Base-by-base conservation (phyloP, 2,888 invertebrate genomes). In the Phengaris arion region DNA sequence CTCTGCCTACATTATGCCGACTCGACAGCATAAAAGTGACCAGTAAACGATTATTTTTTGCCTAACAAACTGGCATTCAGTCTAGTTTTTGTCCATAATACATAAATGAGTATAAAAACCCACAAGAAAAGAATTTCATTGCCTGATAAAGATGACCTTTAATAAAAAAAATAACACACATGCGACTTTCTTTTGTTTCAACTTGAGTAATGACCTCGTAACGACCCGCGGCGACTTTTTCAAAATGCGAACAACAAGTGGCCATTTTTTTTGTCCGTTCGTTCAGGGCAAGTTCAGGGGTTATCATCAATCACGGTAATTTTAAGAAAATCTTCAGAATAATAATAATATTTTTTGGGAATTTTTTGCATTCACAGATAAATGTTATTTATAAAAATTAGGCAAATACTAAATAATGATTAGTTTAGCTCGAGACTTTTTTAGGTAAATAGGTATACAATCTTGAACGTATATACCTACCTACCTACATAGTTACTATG, bases 121-220 rank as follows among this genome's bases (percentile, higher is more conserved):
- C 52, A n/a, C 2, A 55, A 10, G 2, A 8, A 13, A 10, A 13
- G 6, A 64, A 22, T 35, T 6, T 64, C 45, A 64, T 64, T 64
- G 64, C 64, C 35, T 12, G 35, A 3, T 45, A 64, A 2, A 64
- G 64, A 64, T 35, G 6, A 46, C n/a, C 9, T 64, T 48, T 59
- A 55, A 51, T 55, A 68, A 64, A 51, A 74, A 75, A 74, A 76
- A 52, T 70, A 73, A 74, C 70, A 76, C 75, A 72, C 68, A 76
- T 72, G 57, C 64, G 12, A 76, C 78, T 77, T 77, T 79, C 79
- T 78, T 79, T 80, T 74, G 77, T 79, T 80, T 79, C 52, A 22
- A 35, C 77, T 81, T 85, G 85, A 85, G 85, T 84, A 82, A 85
- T 85, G 83, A 78, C 79, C 80, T 76, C 8, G 15, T 83, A 85